Evolutionary conservation across 2,797 vertebrate species (phyloP).

Genomic region (Falco biarmicus): DNA sequence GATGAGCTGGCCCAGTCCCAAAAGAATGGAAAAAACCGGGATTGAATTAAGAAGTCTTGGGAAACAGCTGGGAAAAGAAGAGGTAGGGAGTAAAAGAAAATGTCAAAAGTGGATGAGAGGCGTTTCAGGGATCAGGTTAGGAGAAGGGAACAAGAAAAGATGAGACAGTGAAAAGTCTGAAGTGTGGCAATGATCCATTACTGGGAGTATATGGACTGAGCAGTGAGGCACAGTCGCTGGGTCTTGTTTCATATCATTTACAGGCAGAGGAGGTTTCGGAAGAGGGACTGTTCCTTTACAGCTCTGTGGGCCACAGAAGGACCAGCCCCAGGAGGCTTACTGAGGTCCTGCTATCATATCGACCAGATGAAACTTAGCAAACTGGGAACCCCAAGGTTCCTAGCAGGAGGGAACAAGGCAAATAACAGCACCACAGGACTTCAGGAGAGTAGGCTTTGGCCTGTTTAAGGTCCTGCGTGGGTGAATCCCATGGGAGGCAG

Average conservation of each 20-base stretch:
- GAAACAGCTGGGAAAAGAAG: neutral
- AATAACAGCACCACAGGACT: neutral
- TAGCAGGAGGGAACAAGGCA: neutral
- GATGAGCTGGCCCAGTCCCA: neutral
- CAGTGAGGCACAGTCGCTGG: accelerated
- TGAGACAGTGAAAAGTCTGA: neutral
- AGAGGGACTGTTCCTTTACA: neutral
- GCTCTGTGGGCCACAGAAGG: neutral
- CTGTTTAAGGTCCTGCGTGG: neutral
- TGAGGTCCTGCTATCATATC: neutral
- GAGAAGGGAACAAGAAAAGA: neutral
- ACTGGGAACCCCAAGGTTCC: neutral
- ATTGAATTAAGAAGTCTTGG: neutral
- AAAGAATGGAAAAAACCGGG: neutral
- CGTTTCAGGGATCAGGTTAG: neutral
- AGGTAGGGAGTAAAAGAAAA: neutral
- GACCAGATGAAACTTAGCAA: neutral
- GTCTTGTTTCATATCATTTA: neutral
- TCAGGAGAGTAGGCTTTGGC: neutral
- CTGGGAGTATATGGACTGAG: neutral
- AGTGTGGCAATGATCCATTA: neutral
- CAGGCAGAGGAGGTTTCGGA: neutral
- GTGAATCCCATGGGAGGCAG: neutral
- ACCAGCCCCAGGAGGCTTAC: neutral
- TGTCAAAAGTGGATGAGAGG: neutral